Conservation (phyloP, 2,113 vertebrate genomes). For the Nerophis ophidion region DNA sequence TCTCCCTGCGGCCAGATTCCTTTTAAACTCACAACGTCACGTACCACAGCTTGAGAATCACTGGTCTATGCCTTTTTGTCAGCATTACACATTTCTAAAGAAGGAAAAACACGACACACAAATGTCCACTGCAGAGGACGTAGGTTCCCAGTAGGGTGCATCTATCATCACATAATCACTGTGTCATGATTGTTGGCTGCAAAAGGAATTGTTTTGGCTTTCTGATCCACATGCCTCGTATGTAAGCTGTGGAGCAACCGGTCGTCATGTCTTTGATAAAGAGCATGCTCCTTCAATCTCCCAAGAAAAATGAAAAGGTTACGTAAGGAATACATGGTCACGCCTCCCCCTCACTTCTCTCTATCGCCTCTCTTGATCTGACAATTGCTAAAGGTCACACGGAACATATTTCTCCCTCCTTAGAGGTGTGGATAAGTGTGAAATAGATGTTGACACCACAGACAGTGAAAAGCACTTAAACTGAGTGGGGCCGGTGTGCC, state of each 20-base stretch:
- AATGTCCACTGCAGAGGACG: no score
- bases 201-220: neutral
- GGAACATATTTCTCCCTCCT: constrained; percentile 57
- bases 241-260: constrained; percentile 23
- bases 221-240: neutral
- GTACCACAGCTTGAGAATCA: no score
- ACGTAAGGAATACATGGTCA: constrained; percentile 48
- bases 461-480: constrained; percentile 69
- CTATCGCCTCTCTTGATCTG: constrained; percentile 50
- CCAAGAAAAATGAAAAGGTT: constrained; percentile 56
- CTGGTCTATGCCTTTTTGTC: no score
- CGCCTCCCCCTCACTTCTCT: constrained; percentile 30
- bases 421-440: constrained; percentile 70
- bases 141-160: neutral
- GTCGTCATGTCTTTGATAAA: constrained; percentile 45
- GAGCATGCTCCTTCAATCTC: constrained; percentile 39
- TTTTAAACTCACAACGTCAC: no score
- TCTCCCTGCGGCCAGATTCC: no score
- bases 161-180: constrained; percentile 1
- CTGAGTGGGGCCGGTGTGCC: constrained; percentile 49
- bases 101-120: no score
- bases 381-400: constrained; percentile 62
- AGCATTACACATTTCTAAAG: no score
- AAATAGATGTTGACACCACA: constrained; percentile 69
- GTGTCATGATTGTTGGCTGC: neutral